Conservation (phyloP, 2,113 vertebrate species). For the Zootoca vivipara region DNA sequence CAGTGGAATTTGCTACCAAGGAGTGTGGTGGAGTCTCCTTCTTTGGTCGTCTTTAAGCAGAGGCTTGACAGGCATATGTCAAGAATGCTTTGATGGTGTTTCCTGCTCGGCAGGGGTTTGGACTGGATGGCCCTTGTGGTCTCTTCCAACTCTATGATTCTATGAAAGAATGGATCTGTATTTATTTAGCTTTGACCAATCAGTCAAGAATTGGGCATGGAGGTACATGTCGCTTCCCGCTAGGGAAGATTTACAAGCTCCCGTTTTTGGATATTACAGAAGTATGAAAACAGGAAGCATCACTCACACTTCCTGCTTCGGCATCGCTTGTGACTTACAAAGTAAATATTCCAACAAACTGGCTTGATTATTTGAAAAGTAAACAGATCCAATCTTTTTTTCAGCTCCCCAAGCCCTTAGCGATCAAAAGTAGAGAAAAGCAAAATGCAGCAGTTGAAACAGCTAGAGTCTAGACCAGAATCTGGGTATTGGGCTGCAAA, state of each 20-base stretch:
- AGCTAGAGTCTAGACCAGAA: conserved; percentile 11
- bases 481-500: conserved; percentile 35
- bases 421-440: neutral
- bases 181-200: neutral
- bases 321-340: neutral
- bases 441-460: neutral
- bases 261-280: neutral
- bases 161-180: no score
- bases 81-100: no score
- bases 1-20: no score
- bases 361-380: rapidly evolving
- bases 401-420: conserved; percentile 1
- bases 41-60: no score
- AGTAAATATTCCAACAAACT: neutral
- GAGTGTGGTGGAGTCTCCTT: no score
- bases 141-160: no score
- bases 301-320: neutral
- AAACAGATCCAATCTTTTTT: neutral
- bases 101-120: no score
- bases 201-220: neutral
- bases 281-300: neutral
- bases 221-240: neutral
- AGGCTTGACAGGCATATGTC: no score
- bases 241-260: neutral
- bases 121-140: no score